These are phyloP conservation scores for Orchestes rusci DNA, from an alignment of 2,888 invertebrate species.

Conservation along the genomic window DNA sequence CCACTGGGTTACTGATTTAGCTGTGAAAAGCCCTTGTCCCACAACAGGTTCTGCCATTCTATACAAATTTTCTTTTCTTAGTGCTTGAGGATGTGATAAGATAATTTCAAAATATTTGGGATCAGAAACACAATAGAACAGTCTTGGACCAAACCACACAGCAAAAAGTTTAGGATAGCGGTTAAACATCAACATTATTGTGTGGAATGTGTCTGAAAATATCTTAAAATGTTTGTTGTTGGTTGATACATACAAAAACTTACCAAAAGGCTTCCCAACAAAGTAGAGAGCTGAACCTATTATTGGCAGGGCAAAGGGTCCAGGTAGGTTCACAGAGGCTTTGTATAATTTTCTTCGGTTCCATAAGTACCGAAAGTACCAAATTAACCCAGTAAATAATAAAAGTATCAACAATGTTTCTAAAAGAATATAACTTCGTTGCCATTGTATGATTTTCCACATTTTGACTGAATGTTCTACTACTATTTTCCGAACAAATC, in stretches of 20 bases:
- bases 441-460: background rate
- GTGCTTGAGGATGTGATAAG: slow-evolving; percentile 28
- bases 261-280: slow-evolving; percentile 29
- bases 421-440: background rate
- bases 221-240: background rate
- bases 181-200: slow-evolving; percentile 24
- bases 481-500: too few relatives aligned
- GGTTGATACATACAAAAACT: too few relatives aligned
- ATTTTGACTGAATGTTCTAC: too few relatives aligned
- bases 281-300: slow-evolving; percentile 31
- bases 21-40: slow-evolving; percentile 32
- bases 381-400: slow-evolving; percentile 18
- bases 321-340: slow-evolving; percentile 26
- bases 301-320: slow-evolving; percentile 30
- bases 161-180: slow-evolving; percentile 28
- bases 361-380: slow-evolving; percentile 30
- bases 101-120: slow-evolving; percentile 34
- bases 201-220: slow-evolving; percentile 27
- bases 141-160: slow-evolving; percentile 32
- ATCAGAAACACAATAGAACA: slow-evolving; percentile 30
- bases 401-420: background rate
- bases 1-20: slow-evolving; percentile 49
- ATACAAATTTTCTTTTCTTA: slow-evolving; percentile 32
- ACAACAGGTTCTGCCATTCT: slow-evolving; percentile 26
- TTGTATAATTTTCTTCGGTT: slow-evolving; percentile 29